A percentile compares a stretch with the other conserved stretches of the same genome.
Conservation (phyloP, 2,113 vertebrate genomes). For the Xyrauchen texanus region DNA sequence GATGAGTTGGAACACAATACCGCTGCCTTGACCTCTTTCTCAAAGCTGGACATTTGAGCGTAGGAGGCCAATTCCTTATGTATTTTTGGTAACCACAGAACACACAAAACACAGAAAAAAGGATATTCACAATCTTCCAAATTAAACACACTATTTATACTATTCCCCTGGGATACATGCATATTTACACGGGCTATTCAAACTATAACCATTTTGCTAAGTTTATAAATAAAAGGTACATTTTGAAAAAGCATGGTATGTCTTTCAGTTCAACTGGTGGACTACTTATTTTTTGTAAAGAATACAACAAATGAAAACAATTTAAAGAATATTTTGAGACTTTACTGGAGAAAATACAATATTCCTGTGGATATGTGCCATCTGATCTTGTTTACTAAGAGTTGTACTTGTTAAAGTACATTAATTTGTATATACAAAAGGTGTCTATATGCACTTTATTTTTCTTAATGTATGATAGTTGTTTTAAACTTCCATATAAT, state of each 20-base stretch:
- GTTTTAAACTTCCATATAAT: slow-evolving; percentile 52
- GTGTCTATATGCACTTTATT: slow-evolving; percentile 67
- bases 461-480: slow-evolving; percentile 50
- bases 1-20: slow-evolving; percentile 72
- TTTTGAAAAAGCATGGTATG: slow-evolving; percentile 49
- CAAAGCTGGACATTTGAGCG: slow-evolving; percentile 87
- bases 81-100: slow-evolving; percentile 42
- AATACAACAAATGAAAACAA: slow-evolving; percentile 40
- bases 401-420: slow-evolving; percentile 56
- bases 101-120: slow-evolving; percentile 29
- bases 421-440: slow-evolving; percentile 56
- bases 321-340: slow-evolving; percentile 53
- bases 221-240: slow-evolving; percentile 56
- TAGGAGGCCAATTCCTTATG: slow-evolving; percentile 47
- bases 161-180: slow-evolving; percentile 17
- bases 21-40: slow-evolving; percentile 69
- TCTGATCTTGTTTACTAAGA: slow-evolving; percentile 61
- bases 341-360: slow-evolving; percentile 48
- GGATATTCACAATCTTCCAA: slow-evolving; percentile 17
- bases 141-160: slow-evolving; percentile 48
- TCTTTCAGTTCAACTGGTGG: slow-evolving; percentile 44
- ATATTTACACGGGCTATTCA: slow-evolving; percentile 45
- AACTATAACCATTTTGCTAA: slow-evolving; percentile 51
- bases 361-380: slow-evolving; percentile 49
- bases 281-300: slow-evolving; percentile 54